A percentile compares a stretch with the other conserved stretches of the same genome.
These are phyloP conservation scores for Phyllostomus hastatus DNA, from an alignment of 2,113 vertebrate genomes.

Conservation along the genomic window DNA sequence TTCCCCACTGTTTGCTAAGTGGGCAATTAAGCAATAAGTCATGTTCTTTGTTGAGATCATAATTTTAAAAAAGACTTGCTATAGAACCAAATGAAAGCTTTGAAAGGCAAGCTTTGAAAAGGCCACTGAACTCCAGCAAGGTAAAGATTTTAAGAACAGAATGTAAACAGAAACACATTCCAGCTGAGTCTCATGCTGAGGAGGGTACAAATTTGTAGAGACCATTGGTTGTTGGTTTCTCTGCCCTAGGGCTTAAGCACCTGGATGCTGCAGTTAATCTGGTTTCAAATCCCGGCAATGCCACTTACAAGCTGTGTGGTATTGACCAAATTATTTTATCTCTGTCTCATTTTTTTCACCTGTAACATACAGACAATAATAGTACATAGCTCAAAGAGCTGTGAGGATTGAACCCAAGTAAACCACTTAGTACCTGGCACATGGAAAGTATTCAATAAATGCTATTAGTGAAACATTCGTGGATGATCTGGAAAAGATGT, in stretches of 20 bases:
- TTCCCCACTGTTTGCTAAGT: not conserved
- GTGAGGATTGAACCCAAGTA: not conserved
- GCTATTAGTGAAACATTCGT: not conserved
- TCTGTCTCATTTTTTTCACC: not conserved
- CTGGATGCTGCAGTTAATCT: not conserved
- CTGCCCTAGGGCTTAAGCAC: not conserved
- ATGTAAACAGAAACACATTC: not conserved
- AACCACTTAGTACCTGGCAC: not conserved
- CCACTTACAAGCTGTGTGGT: not conserved
- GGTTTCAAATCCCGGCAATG: not conserved
- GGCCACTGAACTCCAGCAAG: not conserved
- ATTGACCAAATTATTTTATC: not conserved
- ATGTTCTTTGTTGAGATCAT: constrained; percentile 18
- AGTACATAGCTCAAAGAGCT: not conserved
- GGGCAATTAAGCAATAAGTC: not conserved
- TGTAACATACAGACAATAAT: not conserved
- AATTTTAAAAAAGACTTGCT: not conserved
- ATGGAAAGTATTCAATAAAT: not conserved
- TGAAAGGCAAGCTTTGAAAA: not conserved
- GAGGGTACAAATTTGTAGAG: not conserved
- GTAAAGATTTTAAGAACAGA: not conserved
- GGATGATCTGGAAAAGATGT: not conserved
- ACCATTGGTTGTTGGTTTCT: not conserved
- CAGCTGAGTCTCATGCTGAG: not conserved
- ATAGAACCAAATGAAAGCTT: not conserved